These are phyloP conservation scores for Phaethon lepturus DNA, from an alignment of 2,113 vertebrate species.

Conservation along the genomic window DNA sequence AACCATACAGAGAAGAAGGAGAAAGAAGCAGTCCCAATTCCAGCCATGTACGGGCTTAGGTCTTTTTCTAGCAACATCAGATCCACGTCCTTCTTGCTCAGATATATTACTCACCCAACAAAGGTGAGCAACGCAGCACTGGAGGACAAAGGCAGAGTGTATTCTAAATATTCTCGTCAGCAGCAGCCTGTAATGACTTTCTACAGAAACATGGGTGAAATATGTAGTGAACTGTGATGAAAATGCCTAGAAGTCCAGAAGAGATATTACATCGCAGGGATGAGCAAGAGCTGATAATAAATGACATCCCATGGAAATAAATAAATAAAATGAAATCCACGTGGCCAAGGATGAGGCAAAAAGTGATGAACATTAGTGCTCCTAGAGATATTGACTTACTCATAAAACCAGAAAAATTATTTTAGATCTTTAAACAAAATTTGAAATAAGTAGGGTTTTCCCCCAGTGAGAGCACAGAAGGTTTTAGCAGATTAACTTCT, in stretches of 20 bases:
- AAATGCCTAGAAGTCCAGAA: conserved; percentile 17
- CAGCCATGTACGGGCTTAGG: fast-evolving
- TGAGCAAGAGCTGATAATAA: conserved; percentile 1
- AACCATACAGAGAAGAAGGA: background rate
- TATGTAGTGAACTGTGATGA: conserved; percentile 19
- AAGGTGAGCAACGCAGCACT: background rate
- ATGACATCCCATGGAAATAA: background rate
- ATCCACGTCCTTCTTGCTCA: background rate
- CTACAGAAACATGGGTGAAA: conserved; percentile 30
- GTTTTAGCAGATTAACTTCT: conserved; percentile 50
- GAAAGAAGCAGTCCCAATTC: background rate
- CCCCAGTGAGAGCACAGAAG: background rate
- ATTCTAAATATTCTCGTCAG: conserved; percentile 32
- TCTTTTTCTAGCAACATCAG: background rate
- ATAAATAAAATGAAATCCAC: conserved; percentile 5
- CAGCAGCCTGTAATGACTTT: background rate
- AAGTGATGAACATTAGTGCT: background rate
- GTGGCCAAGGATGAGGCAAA: background rate
- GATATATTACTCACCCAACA: background rate
- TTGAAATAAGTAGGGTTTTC: background rate
- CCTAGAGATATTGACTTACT: conserved; percentile 27
- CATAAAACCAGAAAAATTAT: conserved; percentile 2
- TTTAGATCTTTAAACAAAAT: background rate
- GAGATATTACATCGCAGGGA: background rate
- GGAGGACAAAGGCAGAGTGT: background rate